These are phyloP conservation scores for Pica pica DNA, from an alignment of 2,113 vertebrate species.

Conservation along the genomic window DNA sequence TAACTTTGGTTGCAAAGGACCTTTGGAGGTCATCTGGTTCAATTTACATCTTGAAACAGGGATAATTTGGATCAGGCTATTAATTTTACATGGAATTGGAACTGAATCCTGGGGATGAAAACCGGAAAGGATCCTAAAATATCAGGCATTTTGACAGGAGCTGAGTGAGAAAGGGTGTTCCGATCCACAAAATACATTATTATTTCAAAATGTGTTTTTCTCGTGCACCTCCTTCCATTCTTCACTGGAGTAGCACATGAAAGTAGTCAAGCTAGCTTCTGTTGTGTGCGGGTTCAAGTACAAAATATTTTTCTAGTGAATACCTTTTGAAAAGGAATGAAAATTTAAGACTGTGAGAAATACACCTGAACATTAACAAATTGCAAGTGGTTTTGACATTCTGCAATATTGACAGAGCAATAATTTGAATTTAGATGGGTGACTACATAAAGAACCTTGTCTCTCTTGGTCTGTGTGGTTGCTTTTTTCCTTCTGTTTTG, in stretches of 20 bases:
- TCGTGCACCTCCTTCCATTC: background rate
- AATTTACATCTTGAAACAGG: background rate
- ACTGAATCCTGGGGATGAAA: background rate
- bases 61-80: background rate
- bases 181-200: background rate
- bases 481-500: background rate
- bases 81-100: background rate
- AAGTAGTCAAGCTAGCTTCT: background rate
- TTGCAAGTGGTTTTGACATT: background rate
- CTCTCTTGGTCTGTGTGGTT: background rate
- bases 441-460: background rate
- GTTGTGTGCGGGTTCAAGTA: background rate
- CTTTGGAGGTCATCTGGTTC: background rate
- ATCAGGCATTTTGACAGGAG: background rate
- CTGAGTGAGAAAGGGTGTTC: background rate
- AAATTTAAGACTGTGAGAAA: background rate
- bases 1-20: background rate
- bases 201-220: background rate
- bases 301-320: background rate
- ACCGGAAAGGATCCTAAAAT: background rate
- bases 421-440: background rate
- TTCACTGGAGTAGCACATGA: background rate
- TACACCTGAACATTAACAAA: background rate
- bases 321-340: background rate
- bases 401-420: background rate